Evolutionary conservation across 2,797 vertebrate genomes (phyloP), one percentile per base, ranked within the genome.

Genomic region (Siniperca undulata): DNA sequence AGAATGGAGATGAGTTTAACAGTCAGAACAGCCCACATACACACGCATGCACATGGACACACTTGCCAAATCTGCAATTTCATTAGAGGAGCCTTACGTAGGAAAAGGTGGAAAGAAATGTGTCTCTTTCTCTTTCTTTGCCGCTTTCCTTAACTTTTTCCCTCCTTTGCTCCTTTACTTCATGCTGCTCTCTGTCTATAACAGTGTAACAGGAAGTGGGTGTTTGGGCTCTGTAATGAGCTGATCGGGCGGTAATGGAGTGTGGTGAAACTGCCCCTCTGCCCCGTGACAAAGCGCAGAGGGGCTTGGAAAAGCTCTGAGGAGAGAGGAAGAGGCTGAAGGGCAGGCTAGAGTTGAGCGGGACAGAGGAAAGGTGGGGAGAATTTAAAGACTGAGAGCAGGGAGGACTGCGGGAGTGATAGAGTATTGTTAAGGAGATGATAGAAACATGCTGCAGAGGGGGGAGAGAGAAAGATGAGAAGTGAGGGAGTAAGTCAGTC

Each of bases 151-250:
- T 64, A n/a, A 55, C 55, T 55, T 68, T 52, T 65, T 22, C 78
- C 64, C 65, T 70, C 81, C 58, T 62, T 69, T 30, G 5, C 60
- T 55, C 46, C 65, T 79, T 59, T 46, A 67, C 80, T 77, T 83
- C 80, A 85, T 76, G 74, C 68, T 10, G 77, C 68, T 72, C 46
- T 60, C 66, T 78, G 24, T 81, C 53, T 89, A 75, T 84, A 80
- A 79, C 64, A 73, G 80, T 81, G 72, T 56, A 89, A 89, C 92
- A 95, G 95, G 94, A 95, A 93, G 93, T 93, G 88, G 78, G 83
- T 94, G 93, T 93, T 95, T 94, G 85, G 91, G 91, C 81, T 89
- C 82, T 78, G 79, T 94, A 95, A 91, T 94, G 91, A 94, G 89
- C 93, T 91, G 91, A 93, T 95, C 75, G 40, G 75, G 67, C 71